Conservation (phyloP, 2,888 invertebrate genomes). For the Oxyteleia sp. region DNA sequence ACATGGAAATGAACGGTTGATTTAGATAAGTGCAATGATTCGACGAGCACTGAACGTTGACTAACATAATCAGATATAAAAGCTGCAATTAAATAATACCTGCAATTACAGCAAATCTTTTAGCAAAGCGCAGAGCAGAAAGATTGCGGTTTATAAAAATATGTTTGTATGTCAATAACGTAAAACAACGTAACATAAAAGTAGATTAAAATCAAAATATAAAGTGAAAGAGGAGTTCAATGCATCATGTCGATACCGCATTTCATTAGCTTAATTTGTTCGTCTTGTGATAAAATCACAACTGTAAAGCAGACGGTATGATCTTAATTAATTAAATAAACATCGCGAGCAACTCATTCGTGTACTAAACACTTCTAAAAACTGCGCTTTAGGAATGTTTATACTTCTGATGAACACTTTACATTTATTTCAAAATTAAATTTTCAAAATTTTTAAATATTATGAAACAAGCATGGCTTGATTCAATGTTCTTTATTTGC, state of each 20-base stretch:
- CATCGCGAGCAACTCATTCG: constrained; percentile 4
- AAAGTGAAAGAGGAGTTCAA: constrained; percentile 19
- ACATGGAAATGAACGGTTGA: constrained; percentile 6
- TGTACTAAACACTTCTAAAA: constrained; percentile 64
- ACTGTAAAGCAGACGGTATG: neutral
- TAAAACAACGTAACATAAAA: constrained; percentile 54
- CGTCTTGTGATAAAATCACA: neutral
- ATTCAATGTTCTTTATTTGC: neutral
- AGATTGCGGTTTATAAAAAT: constrained; percentile 35
- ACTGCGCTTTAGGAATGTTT: constrained; percentile 58
- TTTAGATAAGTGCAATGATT: constrained; percentile 19
- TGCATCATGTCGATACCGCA: neutral
- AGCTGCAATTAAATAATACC: constrained; percentile 44
- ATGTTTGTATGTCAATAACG: constrained; percentile 37
- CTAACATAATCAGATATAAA: constrained; percentile 36
- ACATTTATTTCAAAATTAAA: constrained; percentile 13
- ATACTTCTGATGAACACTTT: constrained; percentile 27
- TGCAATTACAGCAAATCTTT: constrained; percentile 36
- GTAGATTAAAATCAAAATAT: constrained; percentile 37
- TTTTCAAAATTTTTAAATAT: constrained; percentile 1
- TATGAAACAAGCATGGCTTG: neutral
- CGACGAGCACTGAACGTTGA: constrained; percentile 37
- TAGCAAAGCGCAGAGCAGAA: constrained; percentile 56
- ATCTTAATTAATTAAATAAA: neutral
- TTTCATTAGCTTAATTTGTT: neutral